These are phyloP conservation scores for Ophioninae sp. DNA, from an alignment of 2,888 invertebrate species.

Conservation along the genomic window DNA sequence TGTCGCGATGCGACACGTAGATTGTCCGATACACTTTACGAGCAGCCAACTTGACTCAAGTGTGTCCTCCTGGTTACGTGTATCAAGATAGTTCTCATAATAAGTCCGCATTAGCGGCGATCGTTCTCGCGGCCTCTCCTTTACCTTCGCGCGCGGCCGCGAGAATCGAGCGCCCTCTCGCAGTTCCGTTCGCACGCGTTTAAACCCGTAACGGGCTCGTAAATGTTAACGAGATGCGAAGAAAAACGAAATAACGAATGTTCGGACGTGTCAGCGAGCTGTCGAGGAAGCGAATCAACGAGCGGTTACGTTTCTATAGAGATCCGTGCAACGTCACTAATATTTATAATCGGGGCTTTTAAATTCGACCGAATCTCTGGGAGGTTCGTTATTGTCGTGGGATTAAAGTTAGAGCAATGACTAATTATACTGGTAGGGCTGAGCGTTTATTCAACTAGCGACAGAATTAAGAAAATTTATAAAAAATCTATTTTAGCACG, in stretches of 20 bases:
- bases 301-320: neutral
- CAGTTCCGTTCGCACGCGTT: slow-evolving; percentile 41
- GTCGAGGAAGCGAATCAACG: slow-evolving; percentile 59
- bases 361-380: slow-evolving; percentile 18
- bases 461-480: too few species aligned
- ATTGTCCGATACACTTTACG: slow-evolving; percentile 73
- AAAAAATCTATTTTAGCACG: too few species aligned
- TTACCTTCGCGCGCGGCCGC: slow-evolving; percentile 51
- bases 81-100: slow-evolving; percentile 71
- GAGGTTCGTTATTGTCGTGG: neutral
- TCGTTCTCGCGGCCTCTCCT: slow-evolving; percentile 58
- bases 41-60: slow-evolving; percentile 73
- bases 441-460: too few species aligned
- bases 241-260: slow-evolving; percentile 23
- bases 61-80: slow-evolving; percentile 75
- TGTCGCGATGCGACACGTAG: slow-evolving; percentile 78
- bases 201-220: slow-evolving; percentile 32
- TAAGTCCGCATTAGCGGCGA: slow-evolving; percentile 63
- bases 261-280: slow-evolving; percentile 55
- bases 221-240: slow-evolving; percentile 58
- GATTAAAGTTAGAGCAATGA: too few species aligned
- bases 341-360: slow-evolving; percentile 26
- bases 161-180: slow-evolving; percentile 31
- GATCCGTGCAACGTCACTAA: neutral
- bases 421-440: too few species aligned